These are phyloP conservation scores for Aphidius colemani DNA, from an alignment of 2,888 invertebrate genomes.

Conservation along the genomic window DNA sequence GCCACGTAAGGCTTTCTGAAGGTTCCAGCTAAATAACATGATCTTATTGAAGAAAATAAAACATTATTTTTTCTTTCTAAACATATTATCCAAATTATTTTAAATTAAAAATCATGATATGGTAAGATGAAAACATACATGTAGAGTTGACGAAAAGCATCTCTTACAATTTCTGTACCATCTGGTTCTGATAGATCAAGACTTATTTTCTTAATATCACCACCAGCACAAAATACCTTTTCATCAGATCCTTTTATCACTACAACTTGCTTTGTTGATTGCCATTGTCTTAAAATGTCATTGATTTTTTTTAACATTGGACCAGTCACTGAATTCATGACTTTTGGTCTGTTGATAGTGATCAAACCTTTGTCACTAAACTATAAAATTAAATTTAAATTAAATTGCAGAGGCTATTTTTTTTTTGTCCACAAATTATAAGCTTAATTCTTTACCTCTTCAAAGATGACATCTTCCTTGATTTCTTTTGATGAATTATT, in stretches of 20 bases:
- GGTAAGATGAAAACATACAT: slow-evolving; percentile 28
- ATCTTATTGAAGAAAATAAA: no score
- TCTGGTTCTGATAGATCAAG: slow-evolving; percentile 42
- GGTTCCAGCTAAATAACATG: slow-evolving; percentile 76
- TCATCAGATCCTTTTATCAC: slow-evolving; percentile 83
- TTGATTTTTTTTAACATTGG: slow-evolving; percentile 74
- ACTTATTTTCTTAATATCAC: slow-evolving; percentile 65
- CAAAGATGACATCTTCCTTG: slow-evolving; percentile 61
- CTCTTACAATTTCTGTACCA: slow-evolving; percentile 61
- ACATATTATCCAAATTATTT: no score
- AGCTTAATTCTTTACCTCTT: slow-evolving; percentile 45
- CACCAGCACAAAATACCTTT: slow-evolving; percentile 98
- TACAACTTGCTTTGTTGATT: slow-evolving; percentile 69
- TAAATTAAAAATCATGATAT: no score
- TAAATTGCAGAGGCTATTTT: no score
- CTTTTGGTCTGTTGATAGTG: slow-evolving; percentile 76
- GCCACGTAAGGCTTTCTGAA: slow-evolving; percentile 91
- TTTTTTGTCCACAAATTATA: no score
- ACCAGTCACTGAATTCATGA: slow-evolving; percentile 77
- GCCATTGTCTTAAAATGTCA: slow-evolving; percentile 74
- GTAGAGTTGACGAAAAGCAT: slow-evolving; percentile 85
- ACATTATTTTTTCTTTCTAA: no score
- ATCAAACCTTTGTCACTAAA: slow-evolving; percentile 70
- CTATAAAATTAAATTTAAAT: slow-evolving; percentile 26
- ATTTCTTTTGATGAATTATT: slow-evolving; percentile 44